phyloP scores from a whole-genome alignment of 2,113 vertebrate species.

The Apteryx owenii region DNA sequence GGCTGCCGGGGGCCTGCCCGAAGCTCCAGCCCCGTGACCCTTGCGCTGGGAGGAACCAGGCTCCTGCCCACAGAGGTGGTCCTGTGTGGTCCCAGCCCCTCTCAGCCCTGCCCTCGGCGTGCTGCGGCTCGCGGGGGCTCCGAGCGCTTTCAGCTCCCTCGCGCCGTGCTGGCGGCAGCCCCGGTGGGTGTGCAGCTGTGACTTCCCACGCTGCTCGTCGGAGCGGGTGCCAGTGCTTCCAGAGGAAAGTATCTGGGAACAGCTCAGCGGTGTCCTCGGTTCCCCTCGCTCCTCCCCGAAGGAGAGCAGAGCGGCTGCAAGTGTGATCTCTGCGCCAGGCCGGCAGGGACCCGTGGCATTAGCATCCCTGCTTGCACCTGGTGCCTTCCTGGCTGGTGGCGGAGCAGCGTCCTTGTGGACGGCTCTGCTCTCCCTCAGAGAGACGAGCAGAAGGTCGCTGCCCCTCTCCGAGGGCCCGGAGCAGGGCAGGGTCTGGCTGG shows the following conservation, averaged over 20 bases:
- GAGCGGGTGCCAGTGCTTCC: background rate
- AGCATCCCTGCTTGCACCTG: background rate
- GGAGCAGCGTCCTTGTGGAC: background rate
- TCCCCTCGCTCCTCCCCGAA: background rate
- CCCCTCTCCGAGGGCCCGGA: background rate
- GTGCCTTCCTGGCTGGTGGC: background rate
- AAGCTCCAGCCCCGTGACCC: too few relatives aligned
- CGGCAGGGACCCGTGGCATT: rapidly evolving
- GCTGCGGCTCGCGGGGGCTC: background rate
- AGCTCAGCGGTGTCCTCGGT: background rate
- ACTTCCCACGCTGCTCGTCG: background rate
- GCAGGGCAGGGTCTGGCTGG: background rate
- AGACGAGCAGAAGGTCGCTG: background rate
- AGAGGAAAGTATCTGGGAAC: background rate
- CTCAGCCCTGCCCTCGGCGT: background rate
- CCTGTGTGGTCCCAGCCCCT: rapidly evolving
- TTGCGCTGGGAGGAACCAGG: background rate
- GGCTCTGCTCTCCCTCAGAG: background rate
- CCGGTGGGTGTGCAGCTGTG: background rate
- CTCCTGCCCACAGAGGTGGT: background rate
- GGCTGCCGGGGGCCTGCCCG: too few relatives aligned
- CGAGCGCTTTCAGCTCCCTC: background rate
- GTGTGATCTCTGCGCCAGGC: too few relatives aligned
- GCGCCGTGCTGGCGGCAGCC: background rate
- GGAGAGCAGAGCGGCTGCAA: background rate